Base-by-base conservation (phyloP, 2,113 vertebrate genomes). In the Elaphurus davidianus region DNA sequence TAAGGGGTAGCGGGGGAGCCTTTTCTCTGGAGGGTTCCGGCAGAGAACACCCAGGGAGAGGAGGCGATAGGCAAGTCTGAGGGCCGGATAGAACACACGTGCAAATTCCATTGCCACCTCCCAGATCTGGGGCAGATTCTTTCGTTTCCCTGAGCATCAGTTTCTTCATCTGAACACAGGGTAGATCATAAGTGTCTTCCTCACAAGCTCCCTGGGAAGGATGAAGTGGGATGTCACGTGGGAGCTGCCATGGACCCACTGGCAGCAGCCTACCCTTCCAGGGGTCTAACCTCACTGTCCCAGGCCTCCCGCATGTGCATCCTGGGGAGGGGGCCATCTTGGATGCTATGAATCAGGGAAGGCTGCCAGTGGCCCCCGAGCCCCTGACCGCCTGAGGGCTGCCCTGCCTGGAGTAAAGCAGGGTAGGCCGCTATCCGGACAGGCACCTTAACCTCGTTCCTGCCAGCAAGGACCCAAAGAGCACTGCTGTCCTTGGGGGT, bases 171-270 rank as follows among this genome's bases (percentile, higher is more conserved):
- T 52, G 40, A 57, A 84, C 81, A 57, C 0, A 40, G 40, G 43
- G 10, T 50, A 12, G 64, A 13, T 33, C 5, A 4, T 14, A 64
- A 74, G 43, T 1, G 45, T 8, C 76, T 33, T 52, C 8, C 36
- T 33, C 36, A 47, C 6, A 30, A 85, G 52, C 27, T 50, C 85
- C 57, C 36, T 8, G 0, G 19, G 0, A 16, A 78, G 55, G 28
- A 25, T 11, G 82, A 19, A 9, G 57, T 0, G 16, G 43, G 25
- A 27, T 3, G 16, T 33, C 0, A 17, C 1, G 0, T 0, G 9
- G 0, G 12, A 45, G 30, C 21, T 25, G 55, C 50, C 28, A 30
- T 17, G 55, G 12, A 55, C n/a, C 16, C 25, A 21, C 33, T 2
- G 40, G 54, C 0, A 21, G 83, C 19, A 23, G 64, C 36, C 13